A percentile compares a stretch with the other conserved stretches of the same genome.
Evolutionary conservation across 2,797 vertebrate species (phyloP).

Genomic region (Sebastolobus alascanus): DNA sequence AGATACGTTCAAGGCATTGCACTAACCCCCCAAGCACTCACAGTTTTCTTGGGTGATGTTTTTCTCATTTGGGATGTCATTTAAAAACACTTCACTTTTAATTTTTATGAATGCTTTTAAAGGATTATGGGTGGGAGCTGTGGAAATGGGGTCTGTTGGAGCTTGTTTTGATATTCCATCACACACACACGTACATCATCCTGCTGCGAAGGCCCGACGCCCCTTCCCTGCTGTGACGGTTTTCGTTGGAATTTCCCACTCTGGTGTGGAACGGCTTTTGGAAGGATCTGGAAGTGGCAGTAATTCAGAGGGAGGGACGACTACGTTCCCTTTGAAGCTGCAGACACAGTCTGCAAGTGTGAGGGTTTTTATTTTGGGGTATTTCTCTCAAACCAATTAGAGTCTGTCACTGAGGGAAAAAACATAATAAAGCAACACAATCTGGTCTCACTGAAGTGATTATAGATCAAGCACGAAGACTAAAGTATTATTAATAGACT

Average conservation of each 20-base stretch:
- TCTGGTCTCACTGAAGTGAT: slow-evolving; percentile 28
- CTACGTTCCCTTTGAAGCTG: slow-evolving; percentile 60
- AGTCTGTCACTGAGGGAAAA: slow-evolving; percentile 15
- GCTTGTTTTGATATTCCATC: slow-evolving; percentile 60
- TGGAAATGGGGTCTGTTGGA: slow-evolving; percentile 51
- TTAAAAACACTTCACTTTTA: slow-evolving; percentile 59
- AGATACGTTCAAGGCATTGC: slow-evolving; percentile 27
- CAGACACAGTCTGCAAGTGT: slow-evolving; percentile 27
- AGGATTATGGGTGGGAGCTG: slow-evolving; percentile 57
- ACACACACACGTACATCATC: slow-evolving; percentile 25
- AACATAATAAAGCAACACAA: slow-evolving; percentile 37
- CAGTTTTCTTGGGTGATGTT: slow-evolving; percentile 50
- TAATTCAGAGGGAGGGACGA: slow-evolving; percentile 63
- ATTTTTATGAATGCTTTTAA: slow-evolving; percentile 70
- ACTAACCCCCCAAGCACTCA: background rate
- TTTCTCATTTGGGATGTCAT: slow-evolving; percentile 63
- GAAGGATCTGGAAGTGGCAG: slow-evolving; percentile 62
- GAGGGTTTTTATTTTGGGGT: slow-evolving; percentile 39
- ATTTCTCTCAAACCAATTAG: slow-evolving; percentile 50
- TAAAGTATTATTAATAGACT: background rate
- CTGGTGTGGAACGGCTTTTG: slow-evolving; percentile 66
- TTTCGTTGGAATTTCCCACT: slow-evolving; percentile 78
- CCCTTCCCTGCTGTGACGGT: slow-evolving; percentile 71
- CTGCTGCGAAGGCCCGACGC: slow-evolving; percentile 47
- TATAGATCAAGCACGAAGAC: slow-evolving; percentile 37